Base-by-base conservation (phyloP, 2,797 vertebrate genomes). In the Rhadinocentrus ornatus region DNA sequence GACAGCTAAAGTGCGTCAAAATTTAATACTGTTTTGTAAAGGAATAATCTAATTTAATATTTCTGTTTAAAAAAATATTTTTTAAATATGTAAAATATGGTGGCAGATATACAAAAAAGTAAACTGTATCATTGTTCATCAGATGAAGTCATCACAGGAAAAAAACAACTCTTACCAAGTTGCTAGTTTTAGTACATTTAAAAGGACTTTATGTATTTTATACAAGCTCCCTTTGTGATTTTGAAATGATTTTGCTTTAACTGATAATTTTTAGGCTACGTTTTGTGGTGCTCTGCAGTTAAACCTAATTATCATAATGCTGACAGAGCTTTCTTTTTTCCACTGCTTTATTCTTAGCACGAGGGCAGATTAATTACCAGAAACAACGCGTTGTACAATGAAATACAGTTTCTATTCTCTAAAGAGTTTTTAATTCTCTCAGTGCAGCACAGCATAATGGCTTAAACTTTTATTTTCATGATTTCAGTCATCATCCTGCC, bases 1-100 rank as follows among this genome's bases (percentile, higher is more conserved):
- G 91, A 59, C 94, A 96, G 75, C 96, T 99, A 84, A 95, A 92
- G 98, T 98, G 86, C 82, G 83, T 70, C 59, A 26, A 59, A 26
- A 1, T 59, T 62, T 6, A 34, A 16, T 20, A 60, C 1, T 24
- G 29, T 18, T 57, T 32, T 13, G n/a, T 9, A 3, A 18, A 4
- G 4, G 24, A 9, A 34, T 50, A 9, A 63, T 35, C 15, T 10
- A 31, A 9, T n/a, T 34, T 26, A 20, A 20, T n/a, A 8, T 18
- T 4, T 46, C 20, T n/a, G 20, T 46, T 9, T 48, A 4, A 48
- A 11, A 46, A 22, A 48, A 22, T 48, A 22, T 10, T 48, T 48
- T n/a, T 48, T 3, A 48, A 48, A 22, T 22, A 48, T 48, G 31
- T 16, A 31, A 12, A 54, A 64, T 35, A 18, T 35, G 8, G n/a